phyloP scores from a whole-genome alignment of 2,797 vertebrate species.

The Sphaeramia orbicularis region DNA sequence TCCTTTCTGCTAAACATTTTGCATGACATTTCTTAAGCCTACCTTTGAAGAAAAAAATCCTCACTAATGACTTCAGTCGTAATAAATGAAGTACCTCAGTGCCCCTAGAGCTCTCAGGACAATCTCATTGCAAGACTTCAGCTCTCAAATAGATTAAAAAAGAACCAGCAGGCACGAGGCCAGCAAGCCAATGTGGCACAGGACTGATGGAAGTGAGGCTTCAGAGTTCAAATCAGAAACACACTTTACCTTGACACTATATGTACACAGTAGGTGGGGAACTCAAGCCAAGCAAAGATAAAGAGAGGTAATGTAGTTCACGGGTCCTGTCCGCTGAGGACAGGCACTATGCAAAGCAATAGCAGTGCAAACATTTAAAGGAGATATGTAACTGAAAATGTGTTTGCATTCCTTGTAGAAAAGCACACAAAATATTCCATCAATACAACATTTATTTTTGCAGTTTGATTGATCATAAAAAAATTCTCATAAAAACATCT shows the following conservation, averaged over 20 bases:
- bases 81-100: constrained; percentile 39
- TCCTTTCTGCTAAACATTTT: constrained; percentile 13
- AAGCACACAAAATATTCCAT: background rate
- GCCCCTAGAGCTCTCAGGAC: constrained; percentile 37
- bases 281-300: constrained; percentile 33
- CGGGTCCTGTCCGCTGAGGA: constrained; percentile 47
- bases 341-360: constrained; percentile 17
- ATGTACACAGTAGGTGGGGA: constrained; percentile 23
- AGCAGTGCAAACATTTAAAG: constrained; percentile 2
- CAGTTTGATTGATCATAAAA: too few relatives aligned
- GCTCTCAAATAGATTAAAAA: constrained; percentile 67
- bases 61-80: constrained; percentile 32
- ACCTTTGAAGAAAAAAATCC: constrained; percentile 6
- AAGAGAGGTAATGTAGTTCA: constrained; percentile 35
- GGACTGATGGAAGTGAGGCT: constrained; percentile 33
- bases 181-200: constrained; percentile 53
- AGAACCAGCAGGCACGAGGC: constrained; percentile 40
- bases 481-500: constrained; percentile 24
- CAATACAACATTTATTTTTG: background rate
- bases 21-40: constrained; percentile 20
- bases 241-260: constrained; percentile 26
- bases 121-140: constrained; percentile 61
- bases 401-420: background rate
- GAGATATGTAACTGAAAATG: constrained; percentile 11
- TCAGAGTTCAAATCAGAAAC: constrained; percentile 51